Conservation (phyloP, 1,140 invertebrate species). For the Drosophila persimilis region DNA sequence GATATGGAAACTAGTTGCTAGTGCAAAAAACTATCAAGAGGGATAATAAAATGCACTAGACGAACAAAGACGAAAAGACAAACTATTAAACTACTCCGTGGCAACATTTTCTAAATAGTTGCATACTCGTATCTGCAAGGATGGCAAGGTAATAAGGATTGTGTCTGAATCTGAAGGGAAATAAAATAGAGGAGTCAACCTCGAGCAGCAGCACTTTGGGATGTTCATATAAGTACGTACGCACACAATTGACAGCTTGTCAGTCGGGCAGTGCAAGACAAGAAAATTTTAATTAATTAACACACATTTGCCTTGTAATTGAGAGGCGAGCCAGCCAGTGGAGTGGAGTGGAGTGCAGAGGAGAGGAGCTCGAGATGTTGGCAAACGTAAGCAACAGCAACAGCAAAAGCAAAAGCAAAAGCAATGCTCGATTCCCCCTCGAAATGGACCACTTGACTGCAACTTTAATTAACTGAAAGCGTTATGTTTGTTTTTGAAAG, state of each 20-base stretch:
- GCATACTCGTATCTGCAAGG: no score
- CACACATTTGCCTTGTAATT: conserved; percentile 76
- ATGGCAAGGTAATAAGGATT: background rate
- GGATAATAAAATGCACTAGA: conserved; percentile 3
- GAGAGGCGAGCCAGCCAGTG: conserved; percentile 35
- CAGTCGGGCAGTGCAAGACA: conserved; percentile 25
- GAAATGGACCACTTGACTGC: conserved; percentile 70
- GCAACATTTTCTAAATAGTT: background rate
- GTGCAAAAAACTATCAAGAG: no score
- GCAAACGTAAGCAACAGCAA: no score
- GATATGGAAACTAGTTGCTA: no score
- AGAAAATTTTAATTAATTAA: conserved; percentile 72
- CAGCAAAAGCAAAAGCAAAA: no score
- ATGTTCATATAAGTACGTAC: background rate
- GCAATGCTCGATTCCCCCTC: conserved; percentile 11
- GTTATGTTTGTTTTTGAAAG: conserved; percentile 73
- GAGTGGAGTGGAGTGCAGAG: background rate
- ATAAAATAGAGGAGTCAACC: conserved; percentile 24
- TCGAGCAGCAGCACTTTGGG: conserved; percentile 15
- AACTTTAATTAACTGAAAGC: conserved; percentile 80
- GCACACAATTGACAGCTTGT: conserved; percentile 35
- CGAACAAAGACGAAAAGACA: conserved; percentile 1
- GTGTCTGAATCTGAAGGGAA: conserved; percentile 3
- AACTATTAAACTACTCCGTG: no score
- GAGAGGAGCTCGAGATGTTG: conserved; percentile 18